Evolutionary conservation across 2,113 vertebrate genomes (phyloP), one percentile per base, ranked within the genome.

Genomic region (cat (Felis catus)): DNA sequence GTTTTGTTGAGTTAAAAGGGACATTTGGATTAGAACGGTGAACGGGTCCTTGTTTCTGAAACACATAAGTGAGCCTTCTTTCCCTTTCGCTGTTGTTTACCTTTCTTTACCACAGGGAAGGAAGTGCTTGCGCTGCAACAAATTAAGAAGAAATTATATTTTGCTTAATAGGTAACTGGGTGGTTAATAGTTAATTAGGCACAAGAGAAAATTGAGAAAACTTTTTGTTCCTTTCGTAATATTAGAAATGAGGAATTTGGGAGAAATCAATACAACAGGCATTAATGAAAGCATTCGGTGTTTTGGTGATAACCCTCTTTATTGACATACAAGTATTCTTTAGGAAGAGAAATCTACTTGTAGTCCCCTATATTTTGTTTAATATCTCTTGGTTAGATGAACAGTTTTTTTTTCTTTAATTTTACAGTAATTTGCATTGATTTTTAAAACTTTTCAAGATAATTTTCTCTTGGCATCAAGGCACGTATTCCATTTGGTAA

Each of bases 151-250:
- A 93, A 82, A 88, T 80, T 93, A 8, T 63, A 27, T 79, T 95
- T 97, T 94, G 80, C 48, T 95, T 95, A 87, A 68, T 68, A 82
- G 61, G 51, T 65, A 84, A 58, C 81, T 91, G 36, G 58, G 11
- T 86, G 19, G 36, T 74, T 90, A 73, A 36, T 84, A 84, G 71
- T 25, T 85, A 83, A 53, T 95, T 71, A 58, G 31, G 70, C 58
- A 70, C 41, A 94, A 86, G 29, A 63, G 21, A 76, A 93, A 93
- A 91, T 65, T 63, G 25, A 63, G 68, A 89, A 80, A 84, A 74
- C 6, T 76, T 93, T 71, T 96, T 1, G 39, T 94, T 95, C 7
- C 11, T 89, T 96, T 97, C 84, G 78, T 70, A 55, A 58, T 79
- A 68, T 41, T 85, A 83, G n/a, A 68, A 93, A 61, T 79, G 53